phyloP scores from a whole-genome alignment of 2,113 vertebrate species.

The Poecile atricapillus region DNA sequence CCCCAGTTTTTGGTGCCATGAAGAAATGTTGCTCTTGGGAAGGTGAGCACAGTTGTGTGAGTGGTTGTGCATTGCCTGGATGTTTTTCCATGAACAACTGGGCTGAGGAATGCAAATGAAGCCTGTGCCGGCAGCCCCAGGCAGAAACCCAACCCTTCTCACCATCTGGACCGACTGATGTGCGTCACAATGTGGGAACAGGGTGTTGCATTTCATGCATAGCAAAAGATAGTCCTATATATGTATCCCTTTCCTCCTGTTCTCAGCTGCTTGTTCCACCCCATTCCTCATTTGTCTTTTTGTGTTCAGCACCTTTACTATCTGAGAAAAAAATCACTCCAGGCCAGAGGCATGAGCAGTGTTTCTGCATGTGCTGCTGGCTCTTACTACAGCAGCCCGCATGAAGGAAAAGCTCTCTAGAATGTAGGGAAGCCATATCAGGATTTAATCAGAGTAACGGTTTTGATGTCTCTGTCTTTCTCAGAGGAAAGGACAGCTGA shows the following conservation, averaged over 20 bases:
- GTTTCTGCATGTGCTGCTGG: background rate
- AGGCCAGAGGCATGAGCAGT: background rate
- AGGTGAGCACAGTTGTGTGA: constrained; percentile 8
- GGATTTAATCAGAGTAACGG: background rate
- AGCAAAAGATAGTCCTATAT: constrained; percentile 43
- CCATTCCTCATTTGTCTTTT: background rate
- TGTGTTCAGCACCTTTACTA: background rate
- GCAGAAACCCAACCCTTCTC: constrained; percentile 63
- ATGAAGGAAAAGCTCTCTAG: background rate
- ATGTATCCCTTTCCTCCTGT: background rate
- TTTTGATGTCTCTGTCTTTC: background rate
- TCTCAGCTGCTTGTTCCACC: constrained; percentile 16
- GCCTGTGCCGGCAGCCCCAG: background rate
- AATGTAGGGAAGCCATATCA: background rate
- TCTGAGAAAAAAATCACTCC: background rate
- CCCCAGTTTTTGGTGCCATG: background rate
- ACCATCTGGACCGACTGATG: constrained; percentile 60
- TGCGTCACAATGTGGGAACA: constrained; percentile 58
- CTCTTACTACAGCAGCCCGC: background rate
- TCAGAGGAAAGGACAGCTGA: background rate
- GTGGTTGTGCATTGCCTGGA: background rate
- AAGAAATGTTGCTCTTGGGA: background rate
- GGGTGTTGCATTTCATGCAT: constrained; percentile 62
- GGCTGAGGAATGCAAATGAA: constrained; percentile 63
- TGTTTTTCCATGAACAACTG: constrained; percentile 49